phyloP scores from a whole-genome alignment of 2,113 vertebrate genomes.

The Oncorhynchus tshawytscha region DNA sequence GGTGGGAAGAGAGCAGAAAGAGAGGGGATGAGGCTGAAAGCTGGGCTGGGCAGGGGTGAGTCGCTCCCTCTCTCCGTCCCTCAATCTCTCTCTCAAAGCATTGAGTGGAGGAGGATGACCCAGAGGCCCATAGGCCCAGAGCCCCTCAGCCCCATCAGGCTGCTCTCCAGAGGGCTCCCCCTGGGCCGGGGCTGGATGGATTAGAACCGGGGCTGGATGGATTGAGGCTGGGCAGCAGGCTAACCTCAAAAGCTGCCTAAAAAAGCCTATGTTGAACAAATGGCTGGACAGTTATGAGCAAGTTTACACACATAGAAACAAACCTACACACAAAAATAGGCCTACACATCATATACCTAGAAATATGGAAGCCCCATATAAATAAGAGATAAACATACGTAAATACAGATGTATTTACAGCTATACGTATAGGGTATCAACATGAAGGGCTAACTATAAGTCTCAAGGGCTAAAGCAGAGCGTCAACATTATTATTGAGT shows the following conservation, averaged over 20 bases:
- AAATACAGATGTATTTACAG: not conserved
- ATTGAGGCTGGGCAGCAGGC: conserved; percentile 37
- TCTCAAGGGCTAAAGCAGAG: too few relatives aligned
- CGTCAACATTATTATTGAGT: not conserved
- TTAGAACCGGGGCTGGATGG: conserved; percentile 13
- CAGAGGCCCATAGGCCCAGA: conserved; percentile 58
- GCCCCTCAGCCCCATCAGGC: conserved; percentile 54
- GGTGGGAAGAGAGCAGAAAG: conserved; percentile 74
- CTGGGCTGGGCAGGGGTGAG: conserved; percentile 30
- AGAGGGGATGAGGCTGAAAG: conserved; percentile 33
- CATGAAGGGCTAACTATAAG: too few relatives aligned
- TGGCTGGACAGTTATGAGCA: not conserved
- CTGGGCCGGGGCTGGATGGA: conserved; percentile 39
- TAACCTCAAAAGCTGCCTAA: conserved; percentile 48
- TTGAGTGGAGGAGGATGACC: conserved; percentile 50
- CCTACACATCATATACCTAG: not conserved
- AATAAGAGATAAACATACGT: not conserved
- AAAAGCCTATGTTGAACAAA: conserved; percentile 31
- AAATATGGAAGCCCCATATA: not conserved
- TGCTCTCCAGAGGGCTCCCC: conserved; percentile 55
- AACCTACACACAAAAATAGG: not conserved
- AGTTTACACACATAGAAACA: not conserved
- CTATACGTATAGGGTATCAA: not conserved
- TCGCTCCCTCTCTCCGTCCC: conserved; percentile 28
- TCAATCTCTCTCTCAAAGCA: conserved; percentile 43